These are phyloP conservation scores for Drosophila sordidula DNA, from an alignment of 2,888 invertebrate genomes.

Conservation along the genomic window DNA sequence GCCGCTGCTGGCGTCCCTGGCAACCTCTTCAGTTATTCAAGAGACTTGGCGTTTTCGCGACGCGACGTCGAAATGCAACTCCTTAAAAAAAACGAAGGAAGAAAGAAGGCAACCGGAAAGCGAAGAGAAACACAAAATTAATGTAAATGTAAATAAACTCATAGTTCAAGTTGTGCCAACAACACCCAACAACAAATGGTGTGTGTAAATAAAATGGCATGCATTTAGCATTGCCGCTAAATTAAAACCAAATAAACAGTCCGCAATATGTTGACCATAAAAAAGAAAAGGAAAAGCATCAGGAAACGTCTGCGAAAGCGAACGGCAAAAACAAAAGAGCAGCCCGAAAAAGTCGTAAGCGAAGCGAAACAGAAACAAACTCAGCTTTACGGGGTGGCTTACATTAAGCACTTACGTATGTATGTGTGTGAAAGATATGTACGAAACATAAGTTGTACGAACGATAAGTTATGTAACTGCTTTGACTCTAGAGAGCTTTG, in stretches of 20 bases:
- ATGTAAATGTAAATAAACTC: conserved; percentile 67
- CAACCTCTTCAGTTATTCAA: conserved; percentile 50
- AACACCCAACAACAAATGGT: conserved; percentile 50
- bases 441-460: background rate
- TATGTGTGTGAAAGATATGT: background rate
- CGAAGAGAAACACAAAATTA: conserved; percentile 33
- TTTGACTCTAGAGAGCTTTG: conserved; percentile 22
- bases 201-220: conserved; percentile 63
- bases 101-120: conserved; percentile 31
- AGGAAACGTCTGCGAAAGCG: conserved; percentile 20
- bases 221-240: conserved; percentile 58
- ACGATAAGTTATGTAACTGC: conserved; percentile 11
- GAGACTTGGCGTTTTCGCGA: conserved; percentile 46
- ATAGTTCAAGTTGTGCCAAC: conserved; percentile 54
- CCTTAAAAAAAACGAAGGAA: conserved; percentile 1
- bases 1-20: conserved; percentile 23
- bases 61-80: conserved; percentile 22
- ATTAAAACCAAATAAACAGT: conserved; percentile 62
- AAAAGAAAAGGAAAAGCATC: conserved; percentile 18
- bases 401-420: conserved; percentile 31
- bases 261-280: conserved; percentile 52
- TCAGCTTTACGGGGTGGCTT: conserved; percentile 29
- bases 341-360: conserved; percentile 6
- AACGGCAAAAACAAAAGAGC: conserved; percentile 7
- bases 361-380: conserved; percentile 5